These are phyloP conservation scores for Micromussa lordhowensis DNA, from an alignment of 92 coral and sea anemone species.

Conservation along the genomic window DNA sequence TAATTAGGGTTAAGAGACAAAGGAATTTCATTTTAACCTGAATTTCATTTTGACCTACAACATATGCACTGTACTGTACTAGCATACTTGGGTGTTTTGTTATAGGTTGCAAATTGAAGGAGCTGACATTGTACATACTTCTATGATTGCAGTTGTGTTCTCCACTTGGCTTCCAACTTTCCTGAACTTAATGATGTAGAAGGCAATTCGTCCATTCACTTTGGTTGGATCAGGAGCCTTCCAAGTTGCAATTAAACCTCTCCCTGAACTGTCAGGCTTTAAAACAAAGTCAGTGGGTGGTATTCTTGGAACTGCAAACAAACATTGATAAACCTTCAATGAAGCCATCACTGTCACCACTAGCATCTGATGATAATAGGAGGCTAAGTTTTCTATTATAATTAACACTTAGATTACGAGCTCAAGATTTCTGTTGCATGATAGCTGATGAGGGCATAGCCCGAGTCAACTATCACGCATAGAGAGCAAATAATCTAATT, in stretches of 20 bases:
- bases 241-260: slow-evolving; percentile 66
- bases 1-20: too few relatives aligned
- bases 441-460: too few relatives aligned
- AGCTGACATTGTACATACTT: slow-evolving; percentile 18
- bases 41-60: too few relatives aligned
- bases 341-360: background rate
- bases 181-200: slow-evolving; percentile 57
- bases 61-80: too few relatives aligned
- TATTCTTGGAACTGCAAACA: slow-evolving; percentile 66
- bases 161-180: slow-evolving; percentile 21
- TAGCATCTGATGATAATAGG: too few relatives aligned
- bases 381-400: too few relatives aligned
- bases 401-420: too few relatives aligned
- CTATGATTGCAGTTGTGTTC: slow-evolving; percentile 17
- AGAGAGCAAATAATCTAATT: too few relatives aligned
- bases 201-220: slow-evolving; percentile 64
- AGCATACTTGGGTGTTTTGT: background rate
- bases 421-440: too few relatives aligned
- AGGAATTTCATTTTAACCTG: too few relatives aligned
- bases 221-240: slow-evolving; percentile 55
- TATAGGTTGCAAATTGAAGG: background rate
- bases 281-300: slow-evolving; percentile 58
- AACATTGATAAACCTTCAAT: background rate
- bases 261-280: slow-evolving; percentile 57
- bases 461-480: too few relatives aligned